Conservation (phyloP, 2,113 vertebrate species). For the Lasiurus cinereus region DNA sequence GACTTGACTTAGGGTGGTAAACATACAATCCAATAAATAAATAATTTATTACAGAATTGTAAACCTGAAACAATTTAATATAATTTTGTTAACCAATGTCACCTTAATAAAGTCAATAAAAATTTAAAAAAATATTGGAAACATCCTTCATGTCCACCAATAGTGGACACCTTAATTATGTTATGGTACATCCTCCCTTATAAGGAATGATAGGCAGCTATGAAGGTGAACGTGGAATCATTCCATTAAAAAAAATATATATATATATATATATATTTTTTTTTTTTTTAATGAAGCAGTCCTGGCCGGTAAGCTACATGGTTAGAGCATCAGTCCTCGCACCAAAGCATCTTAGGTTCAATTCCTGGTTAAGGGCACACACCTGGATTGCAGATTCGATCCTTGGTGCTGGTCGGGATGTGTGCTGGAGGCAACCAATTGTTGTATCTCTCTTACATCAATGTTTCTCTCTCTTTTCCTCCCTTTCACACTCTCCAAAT, state of each 20-base stretch:
- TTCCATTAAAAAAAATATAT: background rate
- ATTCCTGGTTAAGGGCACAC: no score
- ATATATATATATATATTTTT: no score
- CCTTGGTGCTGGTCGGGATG: no score
- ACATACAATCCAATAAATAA: background rate
- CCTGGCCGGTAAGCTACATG: no score
- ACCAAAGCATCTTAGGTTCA: no score
- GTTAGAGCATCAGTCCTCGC: no score
- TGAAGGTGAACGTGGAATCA: background rate
- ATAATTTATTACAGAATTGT: background rate
- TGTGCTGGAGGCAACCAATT: no score
- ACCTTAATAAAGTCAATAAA: background rate
- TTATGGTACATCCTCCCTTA: background rate
- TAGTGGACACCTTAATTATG: background rate
- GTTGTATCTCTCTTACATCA: no score
- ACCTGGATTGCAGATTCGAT: no score
- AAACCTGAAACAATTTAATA: background rate
- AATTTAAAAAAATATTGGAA: background rate
- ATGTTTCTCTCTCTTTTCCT: no score
- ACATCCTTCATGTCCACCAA: background rate
- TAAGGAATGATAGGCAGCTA: background rate
- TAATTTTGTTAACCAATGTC: background rate
- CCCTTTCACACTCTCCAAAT: no score
- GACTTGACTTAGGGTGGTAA: background rate
- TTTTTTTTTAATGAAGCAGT: background rate